A percentile compares a stretch with the other conserved stretches of the same genome.
These are phyloP conservation scores for Trachelus tabidus DNA, from an alignment of 2,888 invertebrate genomes.

Conservation along the genomic window DNA sequence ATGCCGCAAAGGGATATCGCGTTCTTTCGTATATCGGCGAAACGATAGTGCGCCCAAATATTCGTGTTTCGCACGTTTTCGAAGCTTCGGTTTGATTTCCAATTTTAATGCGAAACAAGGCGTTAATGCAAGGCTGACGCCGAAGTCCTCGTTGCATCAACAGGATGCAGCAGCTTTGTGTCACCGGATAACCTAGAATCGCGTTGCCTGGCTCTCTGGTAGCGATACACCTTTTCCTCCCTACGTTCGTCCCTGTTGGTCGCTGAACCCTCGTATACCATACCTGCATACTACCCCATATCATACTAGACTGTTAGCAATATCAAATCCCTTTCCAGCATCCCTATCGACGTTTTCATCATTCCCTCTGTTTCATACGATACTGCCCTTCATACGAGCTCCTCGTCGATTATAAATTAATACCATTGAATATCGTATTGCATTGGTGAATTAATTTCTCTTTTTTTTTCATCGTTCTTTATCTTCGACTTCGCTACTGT, in stretches of 20 bases:
- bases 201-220: constrained; percentile 51
- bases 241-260: constrained; percentile 10
- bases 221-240: constrained; percentile 43
- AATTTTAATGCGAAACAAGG: constrained; percentile 32
- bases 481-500: too few species aligned
- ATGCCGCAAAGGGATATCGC: constrained; percentile 49
- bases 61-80: constrained; percentile 47
- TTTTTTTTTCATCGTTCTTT: too few species aligned
- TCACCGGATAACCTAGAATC: constrained; percentile 65
- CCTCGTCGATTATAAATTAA: constrained; percentile 50
- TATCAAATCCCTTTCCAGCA: too few species aligned
- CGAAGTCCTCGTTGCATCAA: constrained; percentile 47
- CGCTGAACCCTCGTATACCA: background rate
- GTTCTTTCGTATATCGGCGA: constrained; percentile 39
- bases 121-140: constrained; percentile 54
- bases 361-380: constrained; percentile 36
- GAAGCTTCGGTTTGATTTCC: constrained; percentile 57
- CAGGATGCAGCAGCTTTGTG: constrained; percentile 54
- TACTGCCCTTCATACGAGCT: constrained; percentile 39
- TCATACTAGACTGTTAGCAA: background rate
- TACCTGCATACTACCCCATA: background rate
- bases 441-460: constrained; percentile 17
- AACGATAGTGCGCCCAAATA: constrained; percentile 63
- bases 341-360: too few species aligned
- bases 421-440: constrained; percentile 31